Evolutionary conservation across 2,113 vertebrate genomes (phyloP).

Genomic region (Himantopus leucocephalus): DNA sequence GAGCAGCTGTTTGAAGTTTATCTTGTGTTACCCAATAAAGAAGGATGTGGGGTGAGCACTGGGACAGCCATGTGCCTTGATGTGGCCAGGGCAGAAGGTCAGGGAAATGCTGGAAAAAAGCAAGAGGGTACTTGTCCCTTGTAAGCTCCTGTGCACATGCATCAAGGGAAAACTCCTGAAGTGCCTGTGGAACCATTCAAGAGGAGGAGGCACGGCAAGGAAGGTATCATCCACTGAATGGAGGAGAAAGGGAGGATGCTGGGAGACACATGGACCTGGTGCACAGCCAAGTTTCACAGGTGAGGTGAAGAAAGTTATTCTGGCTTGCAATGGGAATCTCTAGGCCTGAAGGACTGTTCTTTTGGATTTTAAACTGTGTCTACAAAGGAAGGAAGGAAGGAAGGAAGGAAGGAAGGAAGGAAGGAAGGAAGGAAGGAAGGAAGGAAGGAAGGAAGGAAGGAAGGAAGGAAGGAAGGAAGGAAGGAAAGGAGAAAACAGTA

Average conservation of each 20-base stretch:
- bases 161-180: background rate
- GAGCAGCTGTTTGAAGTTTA: background rate
- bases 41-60: background rate
- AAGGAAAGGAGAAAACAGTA: background rate
- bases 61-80: background rate
- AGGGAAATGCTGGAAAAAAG: background rate
- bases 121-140: background rate
- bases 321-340: background rate
- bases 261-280: background rate
- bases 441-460: background rate
- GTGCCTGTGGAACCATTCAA: background rate
- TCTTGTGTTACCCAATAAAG: background rate
- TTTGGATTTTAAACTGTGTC: background rate
- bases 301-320: background rate
- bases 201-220: background rate
- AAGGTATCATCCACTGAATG: fast-evolving
- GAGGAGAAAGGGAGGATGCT: background rate
- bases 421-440: background rate
- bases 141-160: background rate
- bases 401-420: background rate
- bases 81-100: background rate
- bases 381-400: too few relatives aligned
- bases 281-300: background rate
- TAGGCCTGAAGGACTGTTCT: background rate
- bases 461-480: too few relatives aligned